Percentiles rank a stretch among this genome's conserved stretches.
Conservation (phyloP, 2,888 invertebrate species). For the Melinaea marsaeus region DNA sequence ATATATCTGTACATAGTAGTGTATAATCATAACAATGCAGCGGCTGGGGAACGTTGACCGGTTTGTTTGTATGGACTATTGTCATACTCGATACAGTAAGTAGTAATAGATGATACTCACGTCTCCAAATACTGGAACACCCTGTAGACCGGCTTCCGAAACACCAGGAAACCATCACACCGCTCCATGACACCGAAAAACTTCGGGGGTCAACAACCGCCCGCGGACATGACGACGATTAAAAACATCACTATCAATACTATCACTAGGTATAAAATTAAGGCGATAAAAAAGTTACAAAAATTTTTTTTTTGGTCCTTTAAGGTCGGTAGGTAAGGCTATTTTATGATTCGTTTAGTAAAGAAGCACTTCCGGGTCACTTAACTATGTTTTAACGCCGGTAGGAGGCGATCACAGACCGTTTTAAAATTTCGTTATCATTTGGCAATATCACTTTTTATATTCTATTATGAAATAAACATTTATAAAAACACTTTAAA, state of each 20-base stretch:
- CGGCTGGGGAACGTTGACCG: neutral
- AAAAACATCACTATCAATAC: slow-evolving; percentile 31
- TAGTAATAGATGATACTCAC: slow-evolving; percentile 74
- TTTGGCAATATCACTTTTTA: slow-evolving; percentile 28
- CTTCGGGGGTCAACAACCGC: slow-evolving; percentile 22
- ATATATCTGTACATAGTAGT: neutral
- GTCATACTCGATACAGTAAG: neutral
- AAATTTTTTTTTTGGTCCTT: slow-evolving; percentile 67
- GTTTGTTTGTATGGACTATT: no score
- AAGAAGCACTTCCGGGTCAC: slow-evolving; percentile 57
- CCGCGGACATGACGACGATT: slow-evolving; percentile 3
- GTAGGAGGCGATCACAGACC: slow-evolving; percentile 68
- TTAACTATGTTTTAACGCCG: slow-evolving; percentile 61
- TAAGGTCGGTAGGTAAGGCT: slow-evolving; percentile 68
- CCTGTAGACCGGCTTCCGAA: slow-evolving; percentile 87
- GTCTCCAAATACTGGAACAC: slow-evolving; percentile 90
- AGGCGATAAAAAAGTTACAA: slow-evolving; percentile 61
- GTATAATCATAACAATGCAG: neutral
- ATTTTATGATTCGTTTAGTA: slow-evolving; percentile 57
- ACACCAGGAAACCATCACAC: slow-evolving; percentile 87
- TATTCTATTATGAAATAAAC: slow-evolving; percentile 28
- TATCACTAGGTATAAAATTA: slow-evolving; percentile 56
- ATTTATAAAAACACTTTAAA: slow-evolving; percentile 1
- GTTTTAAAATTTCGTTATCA: slow-evolving; percentile 27
- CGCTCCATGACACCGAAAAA: slow-evolving; percentile 78